Evolutionary conservation across 2,797 vertebrate genomes (phyloP), one percentile per base, ranked within the genome.

Genomic region (Paedocypris micromegethes): DNA sequence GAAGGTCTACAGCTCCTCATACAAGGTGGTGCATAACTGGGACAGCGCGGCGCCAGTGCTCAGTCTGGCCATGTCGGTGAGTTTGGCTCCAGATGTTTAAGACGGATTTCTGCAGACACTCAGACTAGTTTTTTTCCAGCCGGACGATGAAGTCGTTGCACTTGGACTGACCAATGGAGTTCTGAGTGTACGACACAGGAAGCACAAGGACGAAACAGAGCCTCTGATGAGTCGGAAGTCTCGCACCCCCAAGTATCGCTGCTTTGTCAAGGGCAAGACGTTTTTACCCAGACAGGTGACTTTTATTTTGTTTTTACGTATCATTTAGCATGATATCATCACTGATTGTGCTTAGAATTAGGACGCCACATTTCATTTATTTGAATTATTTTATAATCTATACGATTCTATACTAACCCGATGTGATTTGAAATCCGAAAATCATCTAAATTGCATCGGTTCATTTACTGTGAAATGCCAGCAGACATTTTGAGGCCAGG

Each of bases 141-240:
- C 94, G 58, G 86, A 93, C 75, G 94, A 98, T 64, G 87, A 93
- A 77, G 91, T 91, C 4, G 84, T 99, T 72, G 90, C 95, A 2
- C 94, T 94, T 8, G 97, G 97, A 59, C 98, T 99, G 97, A 95
- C 96, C 56, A 96, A 95, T 58, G 89, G 94, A 0, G 89, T 99
- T 58, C 76, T 99, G 65, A 98, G 90, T 72, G 79, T 99, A 75
- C 94, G 93, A 82, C 93, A 98, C 78, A 90, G 91, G 66, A 99
- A 94, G 77, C 85, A 78, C 0, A 64, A 73, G 0, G 92, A 94
- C 68, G 86, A 91, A 70, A 92, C 84, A 8, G 91, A 85, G 71
- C 84, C 86, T 9, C 43, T 68, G 3, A 64, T 70, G 0, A 78
- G 74, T 40, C 87, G 82, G 66, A 83, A 75, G 50, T 84, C 78